Evolutionary conservation across 2,797 vertebrate species (phyloP), one percentile per base, ranked within the genome.

Genomic region (Mormyrops boulengeri): DNA sequence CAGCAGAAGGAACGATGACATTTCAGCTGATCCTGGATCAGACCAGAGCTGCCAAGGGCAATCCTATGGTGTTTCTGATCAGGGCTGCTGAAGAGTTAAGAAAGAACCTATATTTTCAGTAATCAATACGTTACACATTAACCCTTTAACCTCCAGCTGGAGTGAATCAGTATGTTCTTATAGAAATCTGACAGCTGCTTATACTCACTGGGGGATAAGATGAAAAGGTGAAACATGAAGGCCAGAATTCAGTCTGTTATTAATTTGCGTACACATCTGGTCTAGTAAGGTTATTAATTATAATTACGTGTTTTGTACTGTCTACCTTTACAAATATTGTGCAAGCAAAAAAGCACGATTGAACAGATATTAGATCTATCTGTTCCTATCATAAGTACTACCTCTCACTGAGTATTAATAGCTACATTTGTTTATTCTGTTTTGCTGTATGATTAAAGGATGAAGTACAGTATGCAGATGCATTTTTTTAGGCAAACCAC

Each of bases 111-210:
- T 52, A 69, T 89, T 89, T 47, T 9, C 19, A 22, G 14, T 60
- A 85, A 86, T 89, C 82, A 85, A 85, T 52, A 85, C 0, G 34
- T 55, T 26, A 41, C 55, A 69, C 44, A 86, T 89, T 89, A 69
- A 85, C 89, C 57, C 69, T 89, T 89, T 52, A 44, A 86, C 62
- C 89, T 89, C 44, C 82, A 86, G 26, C 89, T 34, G 66, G 89
- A 47, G 53, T 62, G 57, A 49, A 86, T 89, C 82, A 86, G 52
- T 86, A 89, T 44, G 17, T 57, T 85, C 47, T 38, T 47, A 66
- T 19, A 49, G 89, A 49, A 89, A 89, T 69, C 17, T 49, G 87
- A 69, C 87, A 69, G 38, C 19, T 49, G 69, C 17, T 88, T 66
- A 87, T 60, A 7, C 12, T 88, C 22, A 2, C 60, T 22, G n/a